Conservation (phyloP, 2,797 vertebrate genomes). For the Girardinus metallicus region DNA sequence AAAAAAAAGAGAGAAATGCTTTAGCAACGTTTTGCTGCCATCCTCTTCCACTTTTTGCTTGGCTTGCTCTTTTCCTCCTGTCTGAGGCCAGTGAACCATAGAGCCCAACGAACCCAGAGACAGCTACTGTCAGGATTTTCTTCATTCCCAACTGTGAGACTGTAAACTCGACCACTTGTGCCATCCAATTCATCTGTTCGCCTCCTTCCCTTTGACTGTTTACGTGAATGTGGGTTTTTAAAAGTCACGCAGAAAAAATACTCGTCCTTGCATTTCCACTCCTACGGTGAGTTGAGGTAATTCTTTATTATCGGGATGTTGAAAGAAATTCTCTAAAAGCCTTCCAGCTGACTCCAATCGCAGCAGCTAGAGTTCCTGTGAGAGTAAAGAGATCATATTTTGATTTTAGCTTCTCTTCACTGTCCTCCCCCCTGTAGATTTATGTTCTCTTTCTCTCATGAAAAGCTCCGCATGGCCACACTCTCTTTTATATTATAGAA, state of each 20-base stretch:
- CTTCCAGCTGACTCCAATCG: background rate
- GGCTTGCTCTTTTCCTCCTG: conserved; percentile 2
- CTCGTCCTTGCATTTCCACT: background rate
- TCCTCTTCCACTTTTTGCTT: conserved; percentile 6
- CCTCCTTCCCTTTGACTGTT: background rate
- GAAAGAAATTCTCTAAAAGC: background rate
- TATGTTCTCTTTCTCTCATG: background rate
- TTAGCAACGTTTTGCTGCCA: background rate
- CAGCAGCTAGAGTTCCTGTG: background rate
- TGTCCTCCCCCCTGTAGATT: background rate
- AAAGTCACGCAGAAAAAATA: background rate
- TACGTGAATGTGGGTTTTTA: background rate
- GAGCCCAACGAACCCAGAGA: conserved; percentile 4
- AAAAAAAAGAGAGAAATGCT: background rate
- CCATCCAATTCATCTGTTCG: background rate
- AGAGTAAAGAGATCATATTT: background rate
- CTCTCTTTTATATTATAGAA: background rate
- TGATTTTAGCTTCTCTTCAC: background rate
- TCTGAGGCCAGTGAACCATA: conserved; percentile 10
- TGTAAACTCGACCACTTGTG: background rate
- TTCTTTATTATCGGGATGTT: background rate
- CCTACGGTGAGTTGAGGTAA: background rate
- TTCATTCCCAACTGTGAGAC: background rate
- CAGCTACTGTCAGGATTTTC: conserved; percentile 8
- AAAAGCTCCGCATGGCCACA: background rate